A percentile compares a stretch with the other conserved stretches of the same genome.
These are phyloP conservation scores for Drymonia ruficornis DNA, from an alignment of 2,888 invertebrate species.

Conservation along the genomic window DNA sequence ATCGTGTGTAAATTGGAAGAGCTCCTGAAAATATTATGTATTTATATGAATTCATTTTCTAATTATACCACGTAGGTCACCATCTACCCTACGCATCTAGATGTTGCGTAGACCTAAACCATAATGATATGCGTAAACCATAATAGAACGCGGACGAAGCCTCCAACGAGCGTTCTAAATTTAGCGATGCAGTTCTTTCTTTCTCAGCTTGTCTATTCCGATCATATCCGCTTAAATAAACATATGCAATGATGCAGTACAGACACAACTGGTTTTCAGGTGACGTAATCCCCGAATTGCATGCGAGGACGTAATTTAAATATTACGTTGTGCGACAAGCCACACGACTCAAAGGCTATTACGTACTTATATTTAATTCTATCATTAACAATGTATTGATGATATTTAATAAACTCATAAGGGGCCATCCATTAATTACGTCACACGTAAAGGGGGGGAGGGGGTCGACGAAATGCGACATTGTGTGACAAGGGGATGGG, in stretches of 20 bases:
- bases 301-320: not conserved
- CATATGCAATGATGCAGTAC: not conserved
- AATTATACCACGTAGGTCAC: not conserved
- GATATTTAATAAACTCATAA: too few species aligned
- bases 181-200: slow-evolving; percentile 1
- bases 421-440: too few species aligned
- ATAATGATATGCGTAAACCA: too few species aligned
- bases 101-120: not conserved
- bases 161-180: not conserved
- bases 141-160: not conserved
- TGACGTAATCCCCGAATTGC: slow-evolving; percentile 4
- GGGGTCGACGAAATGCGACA: too few species aligned
- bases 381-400: too few species aligned
- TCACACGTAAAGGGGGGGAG: too few species aligned
- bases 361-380: too few species aligned
- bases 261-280: not conserved
- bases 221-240: not conserved
- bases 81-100: not conserved
- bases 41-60: not conserved
- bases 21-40: too few species aligned
- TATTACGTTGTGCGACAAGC: not conserved
- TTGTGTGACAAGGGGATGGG: too few species aligned
- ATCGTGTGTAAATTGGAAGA: not conserved
- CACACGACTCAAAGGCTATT: too few species aligned
- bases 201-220: not conserved